Evolutionary conservation across 2,113 vertebrate genomes (phyloP).

Genomic region (Phalacrocorax aristotelis): DNA sequence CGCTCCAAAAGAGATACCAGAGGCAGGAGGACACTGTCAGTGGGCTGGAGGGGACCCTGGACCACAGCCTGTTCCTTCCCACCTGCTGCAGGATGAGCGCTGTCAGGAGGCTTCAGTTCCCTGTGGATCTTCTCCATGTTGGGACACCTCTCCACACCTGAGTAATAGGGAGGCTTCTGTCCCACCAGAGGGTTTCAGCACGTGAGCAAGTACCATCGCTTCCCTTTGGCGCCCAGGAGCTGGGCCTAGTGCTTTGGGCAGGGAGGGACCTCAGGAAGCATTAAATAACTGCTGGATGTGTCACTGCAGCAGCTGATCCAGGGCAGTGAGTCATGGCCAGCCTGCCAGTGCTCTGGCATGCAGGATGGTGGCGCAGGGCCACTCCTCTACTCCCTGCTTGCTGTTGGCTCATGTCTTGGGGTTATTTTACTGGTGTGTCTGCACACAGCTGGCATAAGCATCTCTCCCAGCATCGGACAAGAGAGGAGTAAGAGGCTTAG

Average conservation of each 20-base stretch:
- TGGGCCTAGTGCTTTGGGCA: fast-evolving
- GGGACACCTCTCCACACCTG: not conserved
- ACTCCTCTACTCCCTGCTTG: not conserved
- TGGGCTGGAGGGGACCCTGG: not conserved
- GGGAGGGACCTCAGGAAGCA: not conserved
- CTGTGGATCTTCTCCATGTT: not conserved
- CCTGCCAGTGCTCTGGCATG: not conserved
- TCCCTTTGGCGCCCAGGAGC: not conserved
- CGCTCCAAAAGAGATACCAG: fast-evolving
- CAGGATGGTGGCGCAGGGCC: not conserved
- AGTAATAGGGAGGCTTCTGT: not conserved
- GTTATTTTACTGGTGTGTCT: not conserved
- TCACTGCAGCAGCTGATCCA: not conserved
- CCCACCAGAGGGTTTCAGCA: not conserved
- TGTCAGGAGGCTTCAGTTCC: not conserved
- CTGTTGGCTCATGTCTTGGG: not conserved
- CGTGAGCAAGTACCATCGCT: not conserved
- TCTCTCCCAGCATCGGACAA: fast-evolving
- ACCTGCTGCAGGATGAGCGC: not conserved
- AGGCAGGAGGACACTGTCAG: not conserved
- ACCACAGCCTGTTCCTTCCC: fast-evolving
- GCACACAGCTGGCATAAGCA: not conserved
- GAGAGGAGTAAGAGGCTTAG: not conserved
- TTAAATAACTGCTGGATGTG: not conserved
- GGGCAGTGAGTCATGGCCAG: not conserved